phyloP scores from a whole-genome alignment of 2,113 vertebrate species.

The Cyanocitta stelleri region DNA sequence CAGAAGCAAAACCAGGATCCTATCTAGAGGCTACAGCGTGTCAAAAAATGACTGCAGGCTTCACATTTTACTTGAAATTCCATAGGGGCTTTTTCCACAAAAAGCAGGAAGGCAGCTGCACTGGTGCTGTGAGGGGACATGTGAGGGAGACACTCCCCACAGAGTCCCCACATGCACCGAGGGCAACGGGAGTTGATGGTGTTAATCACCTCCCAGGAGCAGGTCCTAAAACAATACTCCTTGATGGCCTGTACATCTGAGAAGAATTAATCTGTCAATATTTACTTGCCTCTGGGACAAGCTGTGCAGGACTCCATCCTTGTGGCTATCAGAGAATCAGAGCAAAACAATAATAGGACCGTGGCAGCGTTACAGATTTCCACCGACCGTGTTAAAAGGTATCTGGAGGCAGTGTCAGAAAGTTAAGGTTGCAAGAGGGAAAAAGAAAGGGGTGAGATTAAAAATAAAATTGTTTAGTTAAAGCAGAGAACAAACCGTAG shows the following conservation, averaged over 20 bases:
- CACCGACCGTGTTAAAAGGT: conserved; percentile 34
- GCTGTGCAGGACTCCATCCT: conserved; percentile 52
- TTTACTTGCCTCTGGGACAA: conserved; percentile 49
- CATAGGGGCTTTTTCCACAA: fast-evolving
- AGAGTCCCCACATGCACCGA: neutral
- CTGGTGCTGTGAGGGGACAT: neutral
- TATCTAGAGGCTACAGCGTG: fast-evolving
- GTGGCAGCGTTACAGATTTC: conserved; percentile 38
- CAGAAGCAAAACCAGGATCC: fast-evolving
- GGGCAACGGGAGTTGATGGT: neutral
- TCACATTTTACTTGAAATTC: neutral
- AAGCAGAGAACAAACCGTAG: conserved; percentile 28
- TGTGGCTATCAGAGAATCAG: conserved; percentile 53
- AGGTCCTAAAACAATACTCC: conserved; percentile 38
- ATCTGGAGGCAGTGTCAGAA: conserved; percentile 51
- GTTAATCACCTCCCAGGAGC: conserved; percentile 29
- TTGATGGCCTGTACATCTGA: conserved; percentile 51
- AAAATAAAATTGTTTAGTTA: conserved; percentile 57
- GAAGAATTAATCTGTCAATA: conserved; percentile 57
- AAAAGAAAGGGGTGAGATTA: neutral
- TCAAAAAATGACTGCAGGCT: neutral
- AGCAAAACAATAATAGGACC: conserved; percentile 63
- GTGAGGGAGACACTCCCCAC: neutral
- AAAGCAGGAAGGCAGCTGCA: neutral
- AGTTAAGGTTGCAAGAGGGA: conserved; percentile 33